These are phyloP conservation scores for Rhombomys opimus DNA, from an alignment of 2,113 vertebrate genomes.

Conservation along the genomic window DNA sequence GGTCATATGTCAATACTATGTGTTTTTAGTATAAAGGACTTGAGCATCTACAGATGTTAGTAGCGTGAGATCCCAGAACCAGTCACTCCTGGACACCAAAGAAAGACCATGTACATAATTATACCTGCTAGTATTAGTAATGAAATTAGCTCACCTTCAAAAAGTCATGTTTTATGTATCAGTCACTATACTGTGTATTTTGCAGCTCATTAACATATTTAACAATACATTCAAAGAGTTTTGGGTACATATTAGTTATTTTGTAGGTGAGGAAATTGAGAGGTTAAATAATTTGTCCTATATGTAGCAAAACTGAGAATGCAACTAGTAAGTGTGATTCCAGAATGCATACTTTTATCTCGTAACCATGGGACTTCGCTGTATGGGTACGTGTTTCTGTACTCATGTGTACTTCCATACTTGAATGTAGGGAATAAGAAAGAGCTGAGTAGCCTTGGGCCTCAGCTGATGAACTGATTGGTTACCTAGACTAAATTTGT, in stretches of 20 bases:
- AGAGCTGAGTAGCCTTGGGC: neutral
- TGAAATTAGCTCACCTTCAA: conserved; percentile 38
- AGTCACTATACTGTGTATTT: neutral
- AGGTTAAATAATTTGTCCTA: conserved; percentile 46
- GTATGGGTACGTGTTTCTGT: neutral
- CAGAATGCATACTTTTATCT: conserved; percentile 7
- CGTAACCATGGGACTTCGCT: neutral
- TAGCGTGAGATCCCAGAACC: neutral
- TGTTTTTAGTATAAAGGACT: neutral
- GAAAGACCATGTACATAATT: neutral
- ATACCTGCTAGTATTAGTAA: neutral
- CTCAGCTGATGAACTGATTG: conserved; percentile 1
- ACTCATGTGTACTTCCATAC: neutral
- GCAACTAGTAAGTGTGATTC: neutral
- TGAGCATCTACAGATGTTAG: neutral
- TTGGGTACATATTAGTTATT: neutral
- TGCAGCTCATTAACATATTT: conserved; percentile 25
- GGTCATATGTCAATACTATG: neutral
- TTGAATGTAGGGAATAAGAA: neutral
- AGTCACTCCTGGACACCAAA: neutral
- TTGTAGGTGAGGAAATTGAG: conserved; percentile 14
- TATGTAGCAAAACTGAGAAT: conserved; percentile 8
- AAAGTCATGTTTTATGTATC: conserved; percentile 24
- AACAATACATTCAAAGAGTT: conserved; percentile 32
- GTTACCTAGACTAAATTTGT: conserved; percentile 26